Base-by-base conservation (phyloP, 1,140 invertebrate species). In the Brachionus rotundiformis region DNA sequence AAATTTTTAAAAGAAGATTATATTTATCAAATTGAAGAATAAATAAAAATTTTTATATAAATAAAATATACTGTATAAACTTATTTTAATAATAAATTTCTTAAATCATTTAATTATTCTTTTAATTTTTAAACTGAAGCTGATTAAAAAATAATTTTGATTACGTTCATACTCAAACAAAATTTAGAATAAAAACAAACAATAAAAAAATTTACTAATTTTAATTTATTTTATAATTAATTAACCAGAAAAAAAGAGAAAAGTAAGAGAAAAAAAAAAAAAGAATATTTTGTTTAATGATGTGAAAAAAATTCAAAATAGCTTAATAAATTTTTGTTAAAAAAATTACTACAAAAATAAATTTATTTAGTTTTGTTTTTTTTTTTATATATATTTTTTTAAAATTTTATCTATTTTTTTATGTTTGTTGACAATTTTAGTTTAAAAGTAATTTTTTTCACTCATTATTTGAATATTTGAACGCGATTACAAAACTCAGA, bases 281-380 rank as follows among this genome's bases (percentile, higher is more conserved):
- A 41, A 41, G 39, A 11, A 63, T 63, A 25, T 63, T 63, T 63
- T 10, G 23, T 27, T 6, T 6, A 41, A 41, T 41, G 39, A 41
- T 8, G 25, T 23, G 25, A 59, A 59, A 59, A n/a, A 23, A 59
- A 23, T 59, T 23, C 5, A 29, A 7, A 27, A 27, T 49, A 27
- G 13, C 11, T 27, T 63, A 63, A 63, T 63, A 63, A 63, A 63
- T 63, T 63, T 25, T 63, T 63, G 13, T 6, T 6, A 63, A 63
- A 63, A 63, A 63, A 63, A 63, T 63, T 63, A 63, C 59, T 63
- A 63, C 59, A 63, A 63, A 63, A 63, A 63, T 63, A 63, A 63
- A 63, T 63, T 63, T 63, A 27, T 63, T 27, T 63, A 27, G 23
- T 63, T 23, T 49, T 13, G 19, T n/a, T 6, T n/a, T n/a, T n/a